phyloP scores from a whole-genome alignment of 1,140 invertebrate species.

The Eupeodes corollae region DNA sequence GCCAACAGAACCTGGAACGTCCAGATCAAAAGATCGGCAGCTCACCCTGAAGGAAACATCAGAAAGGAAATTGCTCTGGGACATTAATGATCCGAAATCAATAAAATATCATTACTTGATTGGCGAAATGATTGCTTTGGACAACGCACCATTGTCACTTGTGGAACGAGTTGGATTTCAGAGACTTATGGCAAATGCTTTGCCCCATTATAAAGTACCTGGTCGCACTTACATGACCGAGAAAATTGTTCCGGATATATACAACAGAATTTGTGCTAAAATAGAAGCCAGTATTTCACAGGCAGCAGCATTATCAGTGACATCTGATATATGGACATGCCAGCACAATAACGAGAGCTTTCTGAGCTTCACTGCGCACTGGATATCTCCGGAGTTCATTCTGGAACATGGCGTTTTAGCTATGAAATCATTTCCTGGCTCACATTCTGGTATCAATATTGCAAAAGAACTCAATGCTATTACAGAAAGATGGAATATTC shows the following conservation, averaged over 20 bases:
- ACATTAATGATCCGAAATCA: conserved; percentile 16
- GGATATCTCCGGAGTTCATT: conserved; percentile 16
- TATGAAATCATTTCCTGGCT: conserved; percentile 18
- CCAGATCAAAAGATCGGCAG: no score
- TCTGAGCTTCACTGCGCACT: conserved; percentile 26
- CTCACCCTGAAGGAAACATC: conserved; percentile 10
- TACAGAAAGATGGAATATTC: conserved; percentile 11
- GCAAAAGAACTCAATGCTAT: neutral
- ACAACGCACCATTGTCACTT: conserved; percentile 19
- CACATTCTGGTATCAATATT: conserved; percentile 18
- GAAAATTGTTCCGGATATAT: no score
- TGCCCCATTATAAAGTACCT: conserved; percentile 18
- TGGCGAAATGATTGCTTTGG: conserved; percentile 20
- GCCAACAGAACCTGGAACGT: no score
- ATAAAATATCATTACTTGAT: conserved; percentile 16
- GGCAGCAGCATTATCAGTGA: conserved; percentile 15
- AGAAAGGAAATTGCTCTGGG: conserved; percentile 14
- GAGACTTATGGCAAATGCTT: conserved; percentile 11
- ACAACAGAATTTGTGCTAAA: conserved; percentile 12
- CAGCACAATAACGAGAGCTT: conserved; percentile 18
- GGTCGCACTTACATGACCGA: conserved; percentile 16
- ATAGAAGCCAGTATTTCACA: conserved; percentile 16
- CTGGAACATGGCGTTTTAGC: conserved; percentile 20
- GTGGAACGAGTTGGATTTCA: conserved; percentile 15
- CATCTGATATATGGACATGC: conserved; percentile 15